These are phyloP conservation scores for Gadus chalcogrammus DNA, from an alignment of 2,113 vertebrate genomes.

Conservation along the genomic window DNA sequence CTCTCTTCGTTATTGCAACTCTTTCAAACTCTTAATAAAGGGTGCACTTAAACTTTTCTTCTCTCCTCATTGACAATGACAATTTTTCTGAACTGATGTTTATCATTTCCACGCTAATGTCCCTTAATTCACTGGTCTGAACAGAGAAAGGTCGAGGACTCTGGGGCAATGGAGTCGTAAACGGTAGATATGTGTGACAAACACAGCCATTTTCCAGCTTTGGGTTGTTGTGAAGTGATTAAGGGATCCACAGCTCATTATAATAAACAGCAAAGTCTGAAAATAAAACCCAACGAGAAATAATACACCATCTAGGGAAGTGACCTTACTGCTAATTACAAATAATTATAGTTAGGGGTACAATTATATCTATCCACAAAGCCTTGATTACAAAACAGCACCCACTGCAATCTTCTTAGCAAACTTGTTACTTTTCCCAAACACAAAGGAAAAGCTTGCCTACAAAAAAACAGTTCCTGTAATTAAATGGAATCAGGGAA, in stretches of 20 bases:
- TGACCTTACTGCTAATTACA: not conserved
- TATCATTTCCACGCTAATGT: too few relatives aligned
- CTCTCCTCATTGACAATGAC: slow-evolving; percentile 10
- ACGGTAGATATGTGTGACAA: slow-evolving; percentile 15
- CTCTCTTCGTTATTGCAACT: too few relatives aligned
- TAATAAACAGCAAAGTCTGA: slow-evolving; percentile 15
- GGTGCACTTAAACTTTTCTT: too few relatives aligned
- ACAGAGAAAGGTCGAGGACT: too few relatives aligned
- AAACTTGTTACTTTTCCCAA: slow-evolving; percentile 27
- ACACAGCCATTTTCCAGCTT: slow-evolving; percentile 43
- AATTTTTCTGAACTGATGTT: too few relatives aligned
- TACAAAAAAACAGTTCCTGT: slow-evolving; percentile 11
- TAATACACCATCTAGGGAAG: not conserved
- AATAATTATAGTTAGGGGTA: not conserved
- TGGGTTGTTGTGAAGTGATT: slow-evolving; percentile 54
- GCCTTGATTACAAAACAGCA: not conserved
- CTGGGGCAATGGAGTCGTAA: too few relatives aligned
- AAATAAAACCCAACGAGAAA: not conserved
- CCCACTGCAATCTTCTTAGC: not conserved
- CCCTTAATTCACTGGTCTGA: too few relatives aligned
- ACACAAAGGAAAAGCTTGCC: slow-evolving; percentile 29
- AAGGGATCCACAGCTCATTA: slow-evolving; percentile 48
- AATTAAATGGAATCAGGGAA: slow-evolving; percentile 35
- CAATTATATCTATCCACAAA: slow-evolving; percentile 16
- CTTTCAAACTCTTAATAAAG: too few relatives aligned